These are phyloP conservation scores for Diabrotica balteata DNA, from an alignment of 2,888 invertebrate species.

Conservation along the genomic window DNA sequence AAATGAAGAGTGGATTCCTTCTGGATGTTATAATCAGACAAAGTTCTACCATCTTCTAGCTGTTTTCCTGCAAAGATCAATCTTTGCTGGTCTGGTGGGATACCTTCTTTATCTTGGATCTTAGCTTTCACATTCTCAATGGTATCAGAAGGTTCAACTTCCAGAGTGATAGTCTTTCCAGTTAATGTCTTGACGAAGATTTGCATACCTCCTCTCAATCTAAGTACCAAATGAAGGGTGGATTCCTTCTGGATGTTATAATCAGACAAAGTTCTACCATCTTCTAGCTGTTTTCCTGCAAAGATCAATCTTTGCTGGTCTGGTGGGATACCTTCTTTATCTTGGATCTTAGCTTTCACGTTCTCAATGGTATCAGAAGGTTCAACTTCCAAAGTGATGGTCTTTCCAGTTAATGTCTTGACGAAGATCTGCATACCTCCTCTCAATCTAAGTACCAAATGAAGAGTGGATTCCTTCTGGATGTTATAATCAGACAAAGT, in stretches of 20 bases:
- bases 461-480: conserved; percentile 69
- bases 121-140: conserved; percentile 72
- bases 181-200: conserved; percentile 65
- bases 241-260: conserved; percentile 95
- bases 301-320: conserved; percentile 67
- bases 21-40: conserved; percentile 71
- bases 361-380: conserved; percentile 69
- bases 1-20: conserved; percentile 68
- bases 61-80: conserved; percentile 74
- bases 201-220: conserved; percentile 57
- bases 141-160: conserved; percentile 69
- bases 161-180: conserved; percentile 66
- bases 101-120: conserved; percentile 66
- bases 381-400: conserved; percentile 66
- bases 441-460: conserved; percentile 63
- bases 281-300: conserved; percentile 75
- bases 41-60: conserved; percentile 72
- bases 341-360: conserved; percentile 66
- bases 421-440: conserved; percentile 72
- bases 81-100: conserved; percentile 68
- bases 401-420: conserved; percentile 67
- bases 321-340: conserved; percentile 82
- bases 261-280: conserved; percentile 89
- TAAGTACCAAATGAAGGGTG: conserved; percentile 83
- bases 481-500: conserved; percentile 72